Evolutionary conservation across 2,888 invertebrate genomes (phyloP), one percentile per base, ranked within the genome.

Genomic region (Apodemia mormo): DNA sequence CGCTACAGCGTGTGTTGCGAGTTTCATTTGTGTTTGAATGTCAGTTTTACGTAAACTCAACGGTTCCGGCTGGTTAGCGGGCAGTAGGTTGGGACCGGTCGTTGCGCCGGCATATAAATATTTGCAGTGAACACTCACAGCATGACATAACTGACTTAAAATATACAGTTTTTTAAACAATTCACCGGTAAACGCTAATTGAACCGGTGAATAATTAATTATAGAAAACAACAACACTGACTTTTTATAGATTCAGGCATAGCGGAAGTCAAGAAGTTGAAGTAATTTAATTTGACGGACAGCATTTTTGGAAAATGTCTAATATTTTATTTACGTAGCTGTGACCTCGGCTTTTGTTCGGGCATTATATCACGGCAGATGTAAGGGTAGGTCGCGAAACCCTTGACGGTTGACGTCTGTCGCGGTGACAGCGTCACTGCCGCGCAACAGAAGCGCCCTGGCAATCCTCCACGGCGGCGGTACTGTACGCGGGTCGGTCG

Each of bases 31-130:
- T 29, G 12, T 61, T 61, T 61, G 12, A 30, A 61, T 30, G 49
- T 49, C 12, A 14, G 58, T 12, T 61, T 65, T 56, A 69, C 69
- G 68, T 69, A 71, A 71, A 66, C 45, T 22, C 66, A 49, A 30
- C 52, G 72, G 58, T 76, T 75, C 73, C 73, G 73, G 71, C 65
- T 71, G 70, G 72, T 68, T 61, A 52, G 66, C 40, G 70, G 67
- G 67, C 68, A 72, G 74, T 74, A 72, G 72, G 67, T 67, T 67
- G 74, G 67, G 37, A 73, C 71, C 64, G 70, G 70, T 70, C 54
- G 69, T 68, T 70, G 65, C 69, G 30, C 12, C 58, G 33, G 56
- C 67, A 14, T 14, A 52, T 52, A 52, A 52, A 52, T 52, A 52
- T 52, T 52, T 52, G 52, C 22, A n/a, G 7, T n/a, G 52, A 52